Conservation (phyloP, 2,888 invertebrate species). For the Lepidocyrtinus sp. region DNA sequence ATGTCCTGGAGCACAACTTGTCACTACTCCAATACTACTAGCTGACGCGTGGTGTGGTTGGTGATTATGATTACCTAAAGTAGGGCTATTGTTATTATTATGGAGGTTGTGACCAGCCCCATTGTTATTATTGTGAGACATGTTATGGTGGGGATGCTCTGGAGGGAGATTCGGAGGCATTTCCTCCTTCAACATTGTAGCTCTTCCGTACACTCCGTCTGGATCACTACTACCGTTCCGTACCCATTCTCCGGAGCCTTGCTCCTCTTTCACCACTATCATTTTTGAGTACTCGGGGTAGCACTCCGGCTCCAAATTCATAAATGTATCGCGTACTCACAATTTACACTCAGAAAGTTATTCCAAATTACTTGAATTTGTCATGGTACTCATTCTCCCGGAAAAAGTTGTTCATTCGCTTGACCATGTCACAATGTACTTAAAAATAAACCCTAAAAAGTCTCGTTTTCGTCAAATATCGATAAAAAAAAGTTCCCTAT, state of each 20-base stretch:
- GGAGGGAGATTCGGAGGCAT: slow-evolving; percentile 47
- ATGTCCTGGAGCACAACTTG: slow-evolving; percentile 53
- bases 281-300: slow-evolving; percentile 36
- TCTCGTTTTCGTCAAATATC: neutral
- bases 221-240: slow-evolving; percentile 54
- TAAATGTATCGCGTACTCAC: neutral
- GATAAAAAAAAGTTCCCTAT: neutral
- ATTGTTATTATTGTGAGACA: slow-evolving; percentile 33
- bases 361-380: neutral
- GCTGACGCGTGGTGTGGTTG: slow-evolving; percentile 30
- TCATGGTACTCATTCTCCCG: neutral
- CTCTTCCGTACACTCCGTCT: slow-evolving; percentile 35
- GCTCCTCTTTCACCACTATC: slow-evolving; percentile 64
- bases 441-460: neutral
- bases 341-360: neutral
- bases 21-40: slow-evolving; percentile 45
- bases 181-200: slow-evolving; percentile 59
- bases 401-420: neutral
- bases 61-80: slow-evolving; percentile 50
- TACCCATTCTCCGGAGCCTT: slow-evolving; percentile 60
- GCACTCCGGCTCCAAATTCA: slow-evolving; percentile 29
- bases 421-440: neutral
- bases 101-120: slow-evolving; percentile 34
- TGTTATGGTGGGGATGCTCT: slow-evolving; percentile 32
- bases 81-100: slow-evolving; percentile 46